Evolutionary conservation across 2,113 vertebrate species (phyloP).

Genomic region (Phyllostomus discolor): DNA sequence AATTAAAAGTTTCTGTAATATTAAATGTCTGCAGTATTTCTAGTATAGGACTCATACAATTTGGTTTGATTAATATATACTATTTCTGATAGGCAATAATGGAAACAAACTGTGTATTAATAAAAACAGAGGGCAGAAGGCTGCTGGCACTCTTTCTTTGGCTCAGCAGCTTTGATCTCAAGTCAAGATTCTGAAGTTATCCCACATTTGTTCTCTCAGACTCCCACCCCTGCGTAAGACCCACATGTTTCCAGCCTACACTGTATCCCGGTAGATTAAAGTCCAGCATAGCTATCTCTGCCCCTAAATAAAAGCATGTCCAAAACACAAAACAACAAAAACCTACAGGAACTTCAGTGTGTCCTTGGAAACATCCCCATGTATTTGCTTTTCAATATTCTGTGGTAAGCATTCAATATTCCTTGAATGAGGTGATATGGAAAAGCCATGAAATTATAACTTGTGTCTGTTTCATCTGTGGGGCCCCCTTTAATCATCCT

Average conservation of each 20-base stretch:
- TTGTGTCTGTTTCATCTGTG: background rate
- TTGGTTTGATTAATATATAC: background rate
- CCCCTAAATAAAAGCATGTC: background rate
- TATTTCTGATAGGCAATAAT: background rate
- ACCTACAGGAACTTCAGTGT: background rate
- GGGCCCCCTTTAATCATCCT: background rate
- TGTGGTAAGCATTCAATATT: background rate
- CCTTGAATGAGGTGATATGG: background rate
- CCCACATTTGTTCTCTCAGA: background rate
- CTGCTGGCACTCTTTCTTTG: background rate
- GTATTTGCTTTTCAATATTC: background rate
- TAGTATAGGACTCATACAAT: background rate
- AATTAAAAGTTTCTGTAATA: conserved; percentile 8
- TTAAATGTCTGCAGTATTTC: background rate
- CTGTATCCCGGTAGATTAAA: background rate
- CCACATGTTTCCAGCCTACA: background rate
- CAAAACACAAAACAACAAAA: background rate
- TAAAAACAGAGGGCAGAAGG: background rate
- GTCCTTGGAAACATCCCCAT: background rate
- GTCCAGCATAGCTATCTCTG: background rate
- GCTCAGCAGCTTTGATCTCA: background rate
- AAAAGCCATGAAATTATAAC: background rate
- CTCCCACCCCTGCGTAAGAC: rapidly evolving
- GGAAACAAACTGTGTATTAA: background rate
- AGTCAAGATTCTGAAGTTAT: background rate